Percentiles rank a stretch among this genome's conserved stretches.
These are phyloP conservation scores for Chaetura pelagica DNA, from an alignment of 2,113 vertebrate species.

Conservation along the genomic window DNA sequence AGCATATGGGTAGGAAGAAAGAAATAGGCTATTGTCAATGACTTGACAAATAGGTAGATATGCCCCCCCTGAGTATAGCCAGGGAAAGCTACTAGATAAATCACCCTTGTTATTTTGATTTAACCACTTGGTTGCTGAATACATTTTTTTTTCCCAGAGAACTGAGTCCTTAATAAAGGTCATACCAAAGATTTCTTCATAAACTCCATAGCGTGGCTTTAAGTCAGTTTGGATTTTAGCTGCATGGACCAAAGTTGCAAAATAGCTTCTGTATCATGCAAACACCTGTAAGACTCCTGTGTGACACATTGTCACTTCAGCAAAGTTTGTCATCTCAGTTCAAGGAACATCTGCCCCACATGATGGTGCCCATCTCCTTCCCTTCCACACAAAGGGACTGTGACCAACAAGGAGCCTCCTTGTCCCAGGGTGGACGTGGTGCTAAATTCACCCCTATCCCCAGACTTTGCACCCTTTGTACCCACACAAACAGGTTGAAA, in stretches of 20 bases:
- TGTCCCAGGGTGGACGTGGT: no score
- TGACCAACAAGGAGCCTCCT: background rate
- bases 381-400: background rate
- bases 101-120: slow-evolving; percentile 82
- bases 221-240: background rate
- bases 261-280: background rate
- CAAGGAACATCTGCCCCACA: background rate
- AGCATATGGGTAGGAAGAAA: slow-evolving; percentile 78
- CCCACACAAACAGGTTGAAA: background rate
- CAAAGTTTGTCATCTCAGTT: background rate
- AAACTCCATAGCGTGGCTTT: background rate
- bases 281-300: accelerated
- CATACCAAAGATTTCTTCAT: background rate
- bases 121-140: slow-evolving; percentile 76
- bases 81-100: slow-evolving; percentile 77
- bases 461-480: background rate
- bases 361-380: background rate
- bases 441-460: background rate
- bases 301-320: background rate
- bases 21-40: slow-evolving; percentile 79
- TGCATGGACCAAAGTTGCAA: background rate
- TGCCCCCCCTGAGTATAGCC: slow-evolving; percentile 77
- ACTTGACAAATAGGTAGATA: slow-evolving; percentile 88
- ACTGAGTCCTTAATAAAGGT: slow-evolving; percentile 1
- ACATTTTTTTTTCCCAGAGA: background rate